Evolutionary conservation across 2,797 vertebrate species (phyloP).

Genomic region (Typhlichthys subterraneus): DNA sequence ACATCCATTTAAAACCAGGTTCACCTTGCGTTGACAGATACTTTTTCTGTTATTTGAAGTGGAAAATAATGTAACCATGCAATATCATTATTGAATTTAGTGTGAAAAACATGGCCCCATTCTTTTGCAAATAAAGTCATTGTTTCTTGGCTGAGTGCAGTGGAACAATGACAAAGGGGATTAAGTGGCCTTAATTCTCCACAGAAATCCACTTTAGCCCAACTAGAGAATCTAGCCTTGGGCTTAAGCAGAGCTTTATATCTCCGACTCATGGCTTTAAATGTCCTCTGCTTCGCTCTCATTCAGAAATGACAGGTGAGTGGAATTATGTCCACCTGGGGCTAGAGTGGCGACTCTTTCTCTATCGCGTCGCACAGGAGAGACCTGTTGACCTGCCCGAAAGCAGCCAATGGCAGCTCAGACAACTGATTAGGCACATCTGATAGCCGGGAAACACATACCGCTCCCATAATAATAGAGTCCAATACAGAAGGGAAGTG

Average conservation of each 20-base stretch:
- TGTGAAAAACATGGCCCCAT: conserved; percentile 53
- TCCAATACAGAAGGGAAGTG: neutral
- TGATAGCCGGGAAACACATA: conserved; percentile 6
- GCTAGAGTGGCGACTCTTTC: conserved; percentile 33
- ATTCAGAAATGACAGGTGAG: conserved; percentile 39
- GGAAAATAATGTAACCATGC: conserved; percentile 48
- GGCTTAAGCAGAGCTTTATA: conserved; percentile 59
- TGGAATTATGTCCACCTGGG: conserved; percentile 46
- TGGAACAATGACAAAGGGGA: conserved; percentile 62
- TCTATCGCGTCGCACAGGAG: conserved; percentile 21
- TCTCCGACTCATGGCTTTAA: conserved; percentile 44
- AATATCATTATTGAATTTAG: conserved; percentile 57
- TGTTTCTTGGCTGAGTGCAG: conserved; percentile 59
- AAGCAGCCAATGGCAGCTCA: conserved; percentile 14
- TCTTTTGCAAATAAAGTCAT: conserved; percentile 38
- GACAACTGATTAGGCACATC: conserved; percentile 8
- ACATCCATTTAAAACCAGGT: no score
- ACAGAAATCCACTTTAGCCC: conserved; percentile 71
- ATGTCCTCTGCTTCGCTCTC: conserved; percentile 29
- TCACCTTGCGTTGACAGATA: neutral
- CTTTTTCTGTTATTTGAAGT: conserved; percentile 42
- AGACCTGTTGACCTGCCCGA: conserved; percentile 41
- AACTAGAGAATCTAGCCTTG: conserved; percentile 56
- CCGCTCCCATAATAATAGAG: no score
- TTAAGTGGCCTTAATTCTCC: conserved; percentile 68